Percentiles rank a stretch among this genome's conserved stretches.
These are phyloP conservation scores for Pristionchus pacificus DNA, from an alignment of 1,140 invertebrate species.

Conservation along the genomic window DNA sequence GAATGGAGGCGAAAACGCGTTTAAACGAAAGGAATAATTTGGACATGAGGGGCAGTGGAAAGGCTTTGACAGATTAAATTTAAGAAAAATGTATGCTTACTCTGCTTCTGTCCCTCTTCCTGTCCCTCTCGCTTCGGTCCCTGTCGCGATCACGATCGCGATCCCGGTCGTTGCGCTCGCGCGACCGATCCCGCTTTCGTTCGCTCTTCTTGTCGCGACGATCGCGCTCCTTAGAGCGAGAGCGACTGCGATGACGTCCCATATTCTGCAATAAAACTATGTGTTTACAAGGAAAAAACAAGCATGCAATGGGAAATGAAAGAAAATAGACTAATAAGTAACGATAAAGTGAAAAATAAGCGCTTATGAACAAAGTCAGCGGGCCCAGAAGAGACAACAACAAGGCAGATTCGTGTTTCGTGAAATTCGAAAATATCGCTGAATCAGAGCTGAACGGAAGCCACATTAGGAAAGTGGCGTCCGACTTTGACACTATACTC, in stretches of 20 bases:
- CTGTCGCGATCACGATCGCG: background rate
- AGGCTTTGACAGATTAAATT: background rate
- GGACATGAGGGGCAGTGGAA: background rate
- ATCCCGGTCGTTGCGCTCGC: slow-evolving; percentile 12
- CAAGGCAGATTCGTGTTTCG: background rate
- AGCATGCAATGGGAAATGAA: background rate
- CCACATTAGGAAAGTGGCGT: no score
- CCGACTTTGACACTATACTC: no score
- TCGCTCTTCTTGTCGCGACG: background rate
- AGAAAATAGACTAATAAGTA: background rate
- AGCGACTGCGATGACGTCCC: slow-evolving; percentile 2
- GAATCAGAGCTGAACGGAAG: no score
- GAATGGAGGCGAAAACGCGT: no score
- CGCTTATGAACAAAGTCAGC: background rate
- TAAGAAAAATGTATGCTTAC: background rate
- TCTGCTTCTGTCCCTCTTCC: background rate
- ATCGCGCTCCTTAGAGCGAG: slow-evolving; percentile 16
- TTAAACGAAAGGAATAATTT: no score
- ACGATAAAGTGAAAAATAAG: background rate
- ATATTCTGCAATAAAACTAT: background rate
- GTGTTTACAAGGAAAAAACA: background rate
- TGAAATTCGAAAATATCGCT: background rate
- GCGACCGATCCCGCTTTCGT: background rate
- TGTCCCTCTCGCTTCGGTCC: background rate
- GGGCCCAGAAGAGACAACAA: background rate